phyloP scores from a whole-genome alignment of 30 jellyfish, hydroid and myxozoan species.

The Chrysaora quinquecirrha region DNA sequence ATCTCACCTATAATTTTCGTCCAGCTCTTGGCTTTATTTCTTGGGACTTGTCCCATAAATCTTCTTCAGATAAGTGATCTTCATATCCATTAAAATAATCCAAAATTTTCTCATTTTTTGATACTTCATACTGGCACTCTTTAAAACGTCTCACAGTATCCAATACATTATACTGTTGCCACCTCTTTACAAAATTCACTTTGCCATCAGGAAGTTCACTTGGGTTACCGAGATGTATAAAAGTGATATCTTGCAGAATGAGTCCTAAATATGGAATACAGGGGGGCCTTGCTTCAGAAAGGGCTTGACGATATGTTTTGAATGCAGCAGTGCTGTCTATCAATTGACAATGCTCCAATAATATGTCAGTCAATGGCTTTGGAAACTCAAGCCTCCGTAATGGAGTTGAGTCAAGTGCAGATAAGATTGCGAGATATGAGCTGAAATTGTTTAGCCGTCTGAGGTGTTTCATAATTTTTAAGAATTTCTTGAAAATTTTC shows the following conservation, averaged over 20 bases:
- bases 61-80: slow-evolving; percentile 94
- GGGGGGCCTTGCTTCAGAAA: slow-evolving; percentile 98
- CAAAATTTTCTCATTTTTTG: slow-evolving; percentile 82
- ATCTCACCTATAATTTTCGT: slow-evolving; percentile 34
- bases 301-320: slow-evolving; percentile 91
- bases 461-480: slow-evolving; percentile 86
- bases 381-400: slow-evolving; percentile 97
- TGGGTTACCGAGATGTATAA: slow-evolving; percentile 92
- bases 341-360: slow-evolving; percentile 78
- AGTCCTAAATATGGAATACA: slow-evolving; percentile 98
- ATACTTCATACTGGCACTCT: slow-evolving; percentile 76
- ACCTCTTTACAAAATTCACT: slow-evolving; percentile 95
- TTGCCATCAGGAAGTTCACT: slow-evolving; percentile 98
- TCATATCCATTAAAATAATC: slow-evolving; percentile 84
- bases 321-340: slow-evolving; percentile 97
- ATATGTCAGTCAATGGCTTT: slow-evolving; percentile 80
- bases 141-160: slow-evolving; percentile 91
- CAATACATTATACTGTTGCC: slow-evolving; percentile 96
- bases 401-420: slow-evolving; percentile 96
- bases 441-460: slow-evolving; percentile 88
- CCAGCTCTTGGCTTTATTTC: slow-evolving; percentile 74
- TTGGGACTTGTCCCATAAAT: slow-evolving; percentile 95
- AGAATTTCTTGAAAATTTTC: slow-evolving; percentile 80
- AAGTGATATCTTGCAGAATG: slow-evolving; percentile 94
- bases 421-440: slow-evolving; percentile 86